Percentiles rank a stretch among this genome's conserved stretches.
Evolutionary conservation across 2,888 invertebrate species (phyloP).

Genomic region (Eretmocerus hayati): DNA sequence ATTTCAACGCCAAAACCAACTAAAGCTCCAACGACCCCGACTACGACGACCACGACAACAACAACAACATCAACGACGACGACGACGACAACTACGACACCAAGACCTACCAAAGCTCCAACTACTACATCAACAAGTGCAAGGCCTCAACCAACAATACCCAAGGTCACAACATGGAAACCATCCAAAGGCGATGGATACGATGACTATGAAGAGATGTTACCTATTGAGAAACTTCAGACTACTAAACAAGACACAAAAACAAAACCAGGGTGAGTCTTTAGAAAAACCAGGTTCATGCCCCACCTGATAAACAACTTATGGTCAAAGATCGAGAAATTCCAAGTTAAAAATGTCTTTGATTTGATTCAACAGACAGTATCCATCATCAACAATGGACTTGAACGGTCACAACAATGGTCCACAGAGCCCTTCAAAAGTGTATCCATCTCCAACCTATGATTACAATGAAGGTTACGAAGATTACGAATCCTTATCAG

Average conservation of each 20-base stretch:
- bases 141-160: constrained; percentile 28
- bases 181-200: constrained; percentile 24
- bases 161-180: constrained; percentile 42
- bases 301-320: constrained; percentile 15
- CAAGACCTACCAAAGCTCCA: constrained; percentile 40
- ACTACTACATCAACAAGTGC: constrained; percentile 31
- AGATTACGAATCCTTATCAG: constrained; percentile 28
- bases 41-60: constrained; percentile 19
- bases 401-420: constrained; percentile 20
- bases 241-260: constrained; percentile 15
- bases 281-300: too few relatives aligned
- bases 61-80: constrained; percentile 23
- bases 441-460: constrained; percentile 3
- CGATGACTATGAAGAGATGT: constrained; percentile 26
- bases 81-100: constrained; percentile 22
- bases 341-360: not conserved
- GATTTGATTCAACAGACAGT: constrained; percentile 12
- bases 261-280: too few relatives aligned
- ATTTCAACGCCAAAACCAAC: constrained; percentile 17
- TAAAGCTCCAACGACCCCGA: constrained; percentile 18
- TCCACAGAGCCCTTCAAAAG: constrained; percentile 17
- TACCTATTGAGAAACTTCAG: constrained; percentile 36
- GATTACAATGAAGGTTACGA: constrained; percentile 41
- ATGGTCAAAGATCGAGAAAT: constrained; percentile 15
- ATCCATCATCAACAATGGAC: constrained; percentile 3